Conservation (phyloP, 2,888 invertebrate genomes). For the Dryadula phaetusa region DNA sequence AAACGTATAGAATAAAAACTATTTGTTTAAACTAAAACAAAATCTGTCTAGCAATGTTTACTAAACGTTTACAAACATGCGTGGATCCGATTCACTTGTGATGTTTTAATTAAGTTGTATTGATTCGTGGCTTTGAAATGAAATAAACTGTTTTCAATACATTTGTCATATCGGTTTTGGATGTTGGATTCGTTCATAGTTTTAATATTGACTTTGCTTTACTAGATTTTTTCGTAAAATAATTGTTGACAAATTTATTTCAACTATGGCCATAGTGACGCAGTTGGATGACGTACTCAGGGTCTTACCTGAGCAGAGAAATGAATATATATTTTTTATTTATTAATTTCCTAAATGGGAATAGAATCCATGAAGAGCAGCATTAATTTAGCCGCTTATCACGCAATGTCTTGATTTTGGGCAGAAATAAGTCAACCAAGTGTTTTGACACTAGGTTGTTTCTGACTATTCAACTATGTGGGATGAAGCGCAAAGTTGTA, state of each 20-base stretch:
- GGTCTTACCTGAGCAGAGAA: too few species aligned
- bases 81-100: conserved; percentile 7
- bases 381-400: too few species aligned
- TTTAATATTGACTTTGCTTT: neutral
- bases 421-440: too few species aligned
- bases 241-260: too few species aligned
- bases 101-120: conserved; percentile 19
- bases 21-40: conserved; percentile 10
- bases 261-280: too few species aligned
- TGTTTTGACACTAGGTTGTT: too few species aligned
- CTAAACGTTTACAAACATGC: neutral
- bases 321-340: too few species aligned
- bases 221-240: neutral
- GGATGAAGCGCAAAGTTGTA: too few species aligned
- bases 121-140: conserved; percentile 16
- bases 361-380: too few species aligned
- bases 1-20: neutral
- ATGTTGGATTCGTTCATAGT: neutral
- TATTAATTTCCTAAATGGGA: neutral
- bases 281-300: too few species aligned
- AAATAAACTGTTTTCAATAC: conserved; percentile 17
- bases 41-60: conserved; percentile 3
- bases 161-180: neutral
- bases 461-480: too few species aligned
- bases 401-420: too few species aligned